These are phyloP conservation scores for Sturmia bella DNA, from an alignment of 2,888 invertebrate species.

Conservation along the genomic window DNA sequence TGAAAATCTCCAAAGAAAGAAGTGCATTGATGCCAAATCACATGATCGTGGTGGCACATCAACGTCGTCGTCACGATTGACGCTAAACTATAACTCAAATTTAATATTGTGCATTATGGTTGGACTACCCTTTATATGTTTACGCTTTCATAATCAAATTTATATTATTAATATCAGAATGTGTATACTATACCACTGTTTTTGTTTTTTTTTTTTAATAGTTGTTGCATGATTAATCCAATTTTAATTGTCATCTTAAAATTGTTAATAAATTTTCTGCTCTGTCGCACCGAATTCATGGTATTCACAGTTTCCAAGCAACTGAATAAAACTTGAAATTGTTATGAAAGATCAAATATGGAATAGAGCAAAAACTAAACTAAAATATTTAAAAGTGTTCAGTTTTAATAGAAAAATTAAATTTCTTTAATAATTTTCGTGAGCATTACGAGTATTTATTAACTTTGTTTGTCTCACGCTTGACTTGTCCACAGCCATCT, in stretches of 20 bases:
- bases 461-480: conserved; percentile 1
- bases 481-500: background rate
- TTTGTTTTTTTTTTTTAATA: background rate
- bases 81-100: too few relatives aligned
- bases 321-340: background rate
- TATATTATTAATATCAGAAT: background rate
- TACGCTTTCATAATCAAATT: background rate
- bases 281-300: background rate
- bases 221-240: conserved; percentile 25
- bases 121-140: too few relatives aligned
- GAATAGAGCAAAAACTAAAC: background rate
- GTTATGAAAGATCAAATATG: too few relatives aligned
- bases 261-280: conserved; percentile 25
- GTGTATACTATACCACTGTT: too few relatives aligned
- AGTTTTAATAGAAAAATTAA: too few relatives aligned
- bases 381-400: background rate
- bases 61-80: too few relatives aligned
- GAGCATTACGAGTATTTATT: too few relatives aligned
- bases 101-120: too few relatives aligned
- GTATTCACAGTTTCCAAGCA: conserved; percentile 9
- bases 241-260: conserved; percentile 40
- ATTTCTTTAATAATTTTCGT: too few relatives aligned
- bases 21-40: too few relatives aligned
- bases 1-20: too few relatives aligned
- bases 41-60: too few relatives aligned